Evolutionary conservation across 2,888 invertebrate species (phyloP), one percentile per base, ranked within the genome.

Genomic region (Muschampia plurimacula): DNA sequence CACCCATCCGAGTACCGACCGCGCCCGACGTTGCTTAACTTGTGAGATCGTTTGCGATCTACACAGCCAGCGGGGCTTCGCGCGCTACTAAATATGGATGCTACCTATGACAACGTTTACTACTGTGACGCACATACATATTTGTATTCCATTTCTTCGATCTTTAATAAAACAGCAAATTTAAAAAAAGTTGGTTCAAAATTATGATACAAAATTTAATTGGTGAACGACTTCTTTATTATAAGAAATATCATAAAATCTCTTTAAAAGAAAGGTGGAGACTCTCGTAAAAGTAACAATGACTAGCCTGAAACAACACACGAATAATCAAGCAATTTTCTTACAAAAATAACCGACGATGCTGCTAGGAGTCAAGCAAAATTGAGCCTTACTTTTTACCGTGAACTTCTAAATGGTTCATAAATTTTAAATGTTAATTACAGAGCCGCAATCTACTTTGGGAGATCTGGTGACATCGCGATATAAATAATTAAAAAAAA

Each of bases 391-490:
- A 72, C 57, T 72, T 72, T 70, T 72, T 71, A 15, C 65, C 60
- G 46, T 52, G 28, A 52, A 55, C 73, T 68, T 73, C 60, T 73
- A 69, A 73, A 68, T 73, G 68, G 68, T 69, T 69, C 73, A 73
- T 69, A 73, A 68, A 68, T 73, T 68, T 65, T 46, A 69, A 73
- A 73, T 69, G 69, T 73, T 73, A 73, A 73, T 73, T 73, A 64
- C 69, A 39, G 41, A 73, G 62, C 62, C 55, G 55, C 55, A 67
- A 72, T 72, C 72, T 72, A 72, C 72, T 72, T 72, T 66, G 32
- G 62, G 62, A 67, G 72, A 72, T 72, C 72, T 72, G 49, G 72
- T 62, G 72, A 72, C 67, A 72, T 72, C 72, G 72, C 72, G 72
- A 72, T 72, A 67, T 72, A 72, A 67, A 72, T 67, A 72, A 72